Percentiles rank a stretch among this genome's conserved stretches.
These are phyloP conservation scores for Lophotriccus pileatus DNA, from an alignment of 2,797 vertebrate genomes.

Conservation along the genomic window DNA sequence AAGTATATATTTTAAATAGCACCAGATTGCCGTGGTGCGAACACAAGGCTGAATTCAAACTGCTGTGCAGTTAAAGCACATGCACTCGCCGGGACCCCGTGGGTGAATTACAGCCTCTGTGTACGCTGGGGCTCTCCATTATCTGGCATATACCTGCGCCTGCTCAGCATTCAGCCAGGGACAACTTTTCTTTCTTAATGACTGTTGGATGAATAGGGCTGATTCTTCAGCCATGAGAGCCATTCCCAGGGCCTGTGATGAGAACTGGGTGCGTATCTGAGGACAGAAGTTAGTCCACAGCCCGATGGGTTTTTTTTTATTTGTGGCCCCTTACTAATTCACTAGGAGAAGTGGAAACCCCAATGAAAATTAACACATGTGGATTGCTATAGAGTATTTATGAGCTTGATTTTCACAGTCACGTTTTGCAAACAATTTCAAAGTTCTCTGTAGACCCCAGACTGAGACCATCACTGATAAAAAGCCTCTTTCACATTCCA, in stretches of 20 bases:
- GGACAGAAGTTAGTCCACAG: not conserved
- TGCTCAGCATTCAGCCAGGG: not conserved
- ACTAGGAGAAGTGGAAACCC: not conserved
- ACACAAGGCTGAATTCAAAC: slow-evolving; percentile 21
- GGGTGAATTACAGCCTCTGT: slow-evolving; percentile 47
- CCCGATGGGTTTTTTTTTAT: not conserved
- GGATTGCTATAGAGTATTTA: slow-evolving; percentile 27
- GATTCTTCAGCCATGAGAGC: not conserved
- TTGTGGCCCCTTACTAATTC: slow-evolving; percentile 14
- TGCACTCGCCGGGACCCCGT: not conserved
- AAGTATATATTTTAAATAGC: slow-evolving; percentile 43
- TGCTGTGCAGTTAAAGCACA: not conserved
- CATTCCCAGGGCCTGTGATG: not conserved
- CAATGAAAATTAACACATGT: slow-evolving; percentile 15
- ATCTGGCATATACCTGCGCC: not conserved
- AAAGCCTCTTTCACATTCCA: not conserved
- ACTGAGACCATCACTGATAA: not conserved
- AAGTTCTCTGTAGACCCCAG: not conserved
- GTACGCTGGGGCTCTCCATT: not conserved
- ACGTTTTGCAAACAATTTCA: slow-evolving; percentile 30
- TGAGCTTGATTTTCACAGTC: not conserved
- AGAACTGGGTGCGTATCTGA: not conserved
- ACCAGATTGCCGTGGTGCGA: slow-evolving; percentile 31
- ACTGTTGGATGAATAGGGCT: not conserved
- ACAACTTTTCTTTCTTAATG: slow-evolving; percentile 30